Base-by-base conservation (phyloP, 1,140 invertebrate genomes). In the Venustaconcha ellipsiformis region DNA sequence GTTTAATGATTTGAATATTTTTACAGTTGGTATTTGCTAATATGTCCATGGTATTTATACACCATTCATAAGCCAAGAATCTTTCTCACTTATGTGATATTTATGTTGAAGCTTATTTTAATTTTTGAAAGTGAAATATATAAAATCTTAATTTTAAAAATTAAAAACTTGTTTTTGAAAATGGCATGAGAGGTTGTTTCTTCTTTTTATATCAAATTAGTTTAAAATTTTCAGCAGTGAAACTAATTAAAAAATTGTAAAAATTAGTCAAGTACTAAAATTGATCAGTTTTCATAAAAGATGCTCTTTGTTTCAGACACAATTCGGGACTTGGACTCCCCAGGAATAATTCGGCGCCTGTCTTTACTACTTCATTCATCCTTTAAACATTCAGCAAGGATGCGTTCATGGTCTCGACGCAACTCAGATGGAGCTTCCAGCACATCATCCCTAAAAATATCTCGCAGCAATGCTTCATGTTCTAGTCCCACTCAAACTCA, bases 251-350 rank as follows among this genome's bases (percentile, higher is more conserved):
- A 66, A 56, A 37, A 48, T 67, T 17, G 12, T 67, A 48, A 17
- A 30, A 20, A 26, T 56, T 17, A 14, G 14, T 48, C 14, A 48
- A 37, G 30, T 67, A 37, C 20, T 17, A 17, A 37, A 48, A 37
- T 14, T 17, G 5, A 37, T 67, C 20, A 48, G 20, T 20, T 67
- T 67, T 70, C 15, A 59, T 1, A 37, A 30, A 30, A 20, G 4
- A 26, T 70, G 30, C 20, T 48, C 57, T 20, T 57, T 37, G 37
- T 79, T 76, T 76, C 78, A 79, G 78, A 79, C 17, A 79, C 78
- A 20, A 76, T 79, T n/a, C 73, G 65, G 1, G 78, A 79, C 26
- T 62, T 65, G 17, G 70, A 79, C 58, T 76, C 73, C 0, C 70
- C 73, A 2, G 67, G 73, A 57, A 72, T 79, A 56, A 72, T 78